Evolutionary conservation across 2,888 invertebrate genomes (phyloP), one percentile per base, ranked within the genome.

Genomic region (Lasioglossum villosulum): DNA sequence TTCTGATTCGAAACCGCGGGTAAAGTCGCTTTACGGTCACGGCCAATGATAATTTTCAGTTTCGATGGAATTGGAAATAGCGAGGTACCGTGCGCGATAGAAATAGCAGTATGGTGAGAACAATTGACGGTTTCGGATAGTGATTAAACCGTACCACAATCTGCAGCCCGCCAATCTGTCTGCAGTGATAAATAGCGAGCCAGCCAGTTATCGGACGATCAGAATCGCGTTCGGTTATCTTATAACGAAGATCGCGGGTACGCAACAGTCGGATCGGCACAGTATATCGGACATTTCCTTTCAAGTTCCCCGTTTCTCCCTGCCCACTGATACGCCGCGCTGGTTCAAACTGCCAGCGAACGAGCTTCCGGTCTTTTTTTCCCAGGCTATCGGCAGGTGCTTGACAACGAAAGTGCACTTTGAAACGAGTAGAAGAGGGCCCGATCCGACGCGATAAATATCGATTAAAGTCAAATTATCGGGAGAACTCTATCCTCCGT

Each of bases 401-500:
- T 82, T 66, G 77, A 70, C 73, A 45, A 81, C 68, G 82, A 45
- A 68, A 68, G 83, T 66, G 78, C 84, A 75, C 78, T 74, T 73
- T 14, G 48, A 23, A 56, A 48, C 45, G 39, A 68, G n/a, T 34
- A 72, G 52, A 78, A 75, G 71, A 14, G 83, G 45, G 27, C 27
- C 34, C 71, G 78, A 72, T 77, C 5, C 75, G 73, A 27, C 63
- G 34, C 76, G 76, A 78, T 75, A 77, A 85, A 83, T 82, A 83
- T 75, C 86, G 83, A 77, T 83, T 87, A 79, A 77, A 79, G 75
- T 80, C 39, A 52, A 83, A 83, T 77, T 82, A 77, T 76, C 59
- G 59, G 30, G 52, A 39, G 78, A 45, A 75, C 72, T 79, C 66
- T 27, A 68, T 75, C 27, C 66, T 27, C 14, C 59, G 75, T 37